These are phyloP conservation scores for Zhuqinia jingwanae DNA, from an alignment of 2,888 invertebrate genomes.

Conservation along the genomic window DNA sequence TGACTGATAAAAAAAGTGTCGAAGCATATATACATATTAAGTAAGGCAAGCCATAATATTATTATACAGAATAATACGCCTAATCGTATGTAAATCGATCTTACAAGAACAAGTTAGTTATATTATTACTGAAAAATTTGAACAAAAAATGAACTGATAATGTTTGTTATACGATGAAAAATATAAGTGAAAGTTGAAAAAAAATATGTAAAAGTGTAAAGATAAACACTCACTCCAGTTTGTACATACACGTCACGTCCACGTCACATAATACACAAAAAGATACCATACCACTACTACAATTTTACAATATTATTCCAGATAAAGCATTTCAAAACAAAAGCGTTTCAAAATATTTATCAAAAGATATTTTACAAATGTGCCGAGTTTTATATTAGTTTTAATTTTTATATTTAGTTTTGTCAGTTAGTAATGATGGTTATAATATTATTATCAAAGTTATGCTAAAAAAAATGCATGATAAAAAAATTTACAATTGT, in stretches of 20 bases:
- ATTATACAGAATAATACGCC: too few relatives aligned
- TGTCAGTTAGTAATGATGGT: too few relatives aligned
- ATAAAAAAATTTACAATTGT: background rate
- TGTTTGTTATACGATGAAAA: background rate
- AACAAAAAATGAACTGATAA: background rate
- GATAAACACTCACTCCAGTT: too few relatives aligned
- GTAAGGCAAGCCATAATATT: conserved; percentile 8
- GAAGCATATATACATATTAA: background rate
- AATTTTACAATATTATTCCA: too few relatives aligned
- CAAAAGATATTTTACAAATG: background rate
- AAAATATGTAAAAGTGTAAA: background rate
- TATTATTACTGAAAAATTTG: background rate
- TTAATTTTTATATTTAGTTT: background rate
- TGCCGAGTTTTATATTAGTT: background rate
- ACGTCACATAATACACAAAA: too few relatives aligned
- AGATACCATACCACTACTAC: too few relatives aligned
- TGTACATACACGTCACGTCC: too few relatives aligned
- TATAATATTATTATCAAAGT: background rate
- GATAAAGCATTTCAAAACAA: too few relatives aligned
- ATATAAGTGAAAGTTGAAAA: background rate
- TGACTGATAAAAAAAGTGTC: conserved; percentile 38
- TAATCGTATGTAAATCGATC: too few relatives aligned
- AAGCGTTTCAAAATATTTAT: too few relatives aligned
- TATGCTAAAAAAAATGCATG: background rate
- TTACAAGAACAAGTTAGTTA: background rate